Base-by-base conservation (phyloP, 2,797 vertebrate genomes). In the Pampus argenteus region DNA sequence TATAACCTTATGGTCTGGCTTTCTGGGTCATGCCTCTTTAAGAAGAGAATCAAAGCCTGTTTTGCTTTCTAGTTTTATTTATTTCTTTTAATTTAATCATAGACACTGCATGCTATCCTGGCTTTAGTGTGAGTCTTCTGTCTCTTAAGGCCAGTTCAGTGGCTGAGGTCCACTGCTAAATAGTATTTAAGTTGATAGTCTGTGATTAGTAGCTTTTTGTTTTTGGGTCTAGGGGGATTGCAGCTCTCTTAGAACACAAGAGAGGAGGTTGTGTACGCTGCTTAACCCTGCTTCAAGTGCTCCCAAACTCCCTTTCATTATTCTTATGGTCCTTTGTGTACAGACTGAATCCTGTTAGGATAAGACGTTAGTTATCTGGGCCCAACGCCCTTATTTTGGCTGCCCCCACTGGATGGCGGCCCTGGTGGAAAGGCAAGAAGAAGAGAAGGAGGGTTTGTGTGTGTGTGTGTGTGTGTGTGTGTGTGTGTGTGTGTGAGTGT, bases 321-420 rank as follows among this genome's bases (percentile, higher is more conserved):
- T 89, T 88, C 86, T 75, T 88, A 87, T 65, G 84, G 86, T 79
- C 88, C 87, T 90, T 92, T 94, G 92, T 94, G 87, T 92, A 84
- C 86, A 77, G 78, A 88, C 87, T 77, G 86, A 93, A 92, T 93
- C 93, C 92, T 93, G 92, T 93, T 93, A 91, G 92, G 86, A 92
- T 86, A 91, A 89, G 88, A 90, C 78, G 86, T 85, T 89, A 90
- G 89, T 90, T 91, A 93, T 91, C 87, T 89, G 87, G 81, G 87
- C 89, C 84, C 62, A 70, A 83, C 86, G 91, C 86, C 80, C 72
- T 79, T 89, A 85, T 84, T 80, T 90, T 91, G 89, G 90, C 88
- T 83, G 86, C 62, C 79, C 89, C 89, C 52, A 15, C 82, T 88
- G 87, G 85, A 91, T 79, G 80, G 74, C 86, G 85, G 89, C 89